Percentiles rank a stretch among this genome's conserved stretches.
phyloP scores from a whole-genome alignment of 2,113 vertebrate genomes.

The Boulengeromyrus knoepffleri region DNA sequence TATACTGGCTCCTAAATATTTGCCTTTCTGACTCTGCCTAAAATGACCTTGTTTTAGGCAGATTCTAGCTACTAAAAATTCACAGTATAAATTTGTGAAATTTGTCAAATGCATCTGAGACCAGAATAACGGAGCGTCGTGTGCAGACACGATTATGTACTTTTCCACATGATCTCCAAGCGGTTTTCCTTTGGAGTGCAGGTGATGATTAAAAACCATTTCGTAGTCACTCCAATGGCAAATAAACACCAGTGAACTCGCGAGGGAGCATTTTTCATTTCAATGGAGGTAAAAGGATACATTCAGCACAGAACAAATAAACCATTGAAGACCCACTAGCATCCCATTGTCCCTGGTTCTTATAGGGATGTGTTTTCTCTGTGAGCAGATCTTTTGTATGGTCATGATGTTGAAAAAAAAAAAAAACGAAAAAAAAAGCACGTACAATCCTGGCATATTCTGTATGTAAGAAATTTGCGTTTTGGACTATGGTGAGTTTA shows the following conservation, averaged over 20 bases:
- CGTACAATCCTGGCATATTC: constrained; percentile 39
- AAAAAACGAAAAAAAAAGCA: constrained; percentile 50
- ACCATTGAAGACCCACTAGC: constrained; percentile 61
- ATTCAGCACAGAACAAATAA: constrained; percentile 70
- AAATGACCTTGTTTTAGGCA: neutral
- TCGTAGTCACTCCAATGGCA: constrained; percentile 29
- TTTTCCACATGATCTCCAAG: neutral
- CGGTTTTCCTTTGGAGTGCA: neutral
- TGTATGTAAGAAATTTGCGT: constrained; percentile 31
- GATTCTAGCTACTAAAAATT: neutral
- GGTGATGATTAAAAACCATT: constrained; percentile 1
- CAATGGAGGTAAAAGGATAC: constrained; percentile 51
- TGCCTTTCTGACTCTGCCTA: neutral
- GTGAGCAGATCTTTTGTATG: constrained; percentile 55
- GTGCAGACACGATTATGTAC: neutral
- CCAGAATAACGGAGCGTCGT: neutral
- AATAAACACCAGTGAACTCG: constrained; percentile 40
- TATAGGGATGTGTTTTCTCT: constrained; percentile 57
- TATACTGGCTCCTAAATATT: neutral
- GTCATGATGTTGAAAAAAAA: constrained; percentile 46
- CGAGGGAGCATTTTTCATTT: constrained; percentile 29
- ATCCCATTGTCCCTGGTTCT: constrained; percentile 64
- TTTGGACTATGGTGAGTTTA: constrained; percentile 23
- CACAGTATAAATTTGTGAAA: neutral
- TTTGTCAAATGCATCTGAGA: neutral